Evolutionary conservation across 2,888 invertebrate genomes (phyloP).

Genomic region (Polydrusus tereticollis): DNA sequence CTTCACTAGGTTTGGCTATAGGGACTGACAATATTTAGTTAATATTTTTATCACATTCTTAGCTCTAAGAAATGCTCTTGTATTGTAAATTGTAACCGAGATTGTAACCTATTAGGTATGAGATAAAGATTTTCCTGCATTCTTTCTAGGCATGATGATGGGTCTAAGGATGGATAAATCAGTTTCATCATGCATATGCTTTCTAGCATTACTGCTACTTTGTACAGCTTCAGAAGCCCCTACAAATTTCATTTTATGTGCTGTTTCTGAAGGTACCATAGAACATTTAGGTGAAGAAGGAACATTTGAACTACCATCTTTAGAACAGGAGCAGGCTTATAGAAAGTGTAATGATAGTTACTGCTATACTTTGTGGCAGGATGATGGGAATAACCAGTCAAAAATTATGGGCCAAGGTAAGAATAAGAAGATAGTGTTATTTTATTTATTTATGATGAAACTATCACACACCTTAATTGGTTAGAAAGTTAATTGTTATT

Average conservation of each 20-base stretch:
- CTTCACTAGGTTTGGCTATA: no score
- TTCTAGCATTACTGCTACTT: neutral
- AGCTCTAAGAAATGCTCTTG: no score
- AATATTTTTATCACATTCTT: no score
- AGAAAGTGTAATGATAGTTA: conserved; percentile 65
- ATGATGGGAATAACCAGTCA: conserved; percentile 74
- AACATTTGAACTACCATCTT: conserved; percentile 59
- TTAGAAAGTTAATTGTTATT: no score
- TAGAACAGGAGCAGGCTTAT: conserved; percentile 6
- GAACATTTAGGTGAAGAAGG: conserved; percentile 60
- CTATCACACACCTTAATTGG: no score
- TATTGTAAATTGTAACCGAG: no score
- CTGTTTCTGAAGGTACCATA: conserved; percentile 57
- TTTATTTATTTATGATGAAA: no score
- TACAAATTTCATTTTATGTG: conserved; percentile 58
- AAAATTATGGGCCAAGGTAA: conserved; percentile 80
- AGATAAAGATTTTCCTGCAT: no score
- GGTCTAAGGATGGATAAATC: neutral
- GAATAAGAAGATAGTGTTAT: conserved; percentile 12
- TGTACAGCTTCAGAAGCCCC: conserved; percentile 10
- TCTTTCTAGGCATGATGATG: no score
- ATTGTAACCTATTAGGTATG: no score
- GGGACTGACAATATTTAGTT: no score
- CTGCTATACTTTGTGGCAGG: conserved; percentile 81
- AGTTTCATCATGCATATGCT: neutral